Conservation (phyloP, 2,797 vertebrate species). For the Octomys mimax region DNA sequence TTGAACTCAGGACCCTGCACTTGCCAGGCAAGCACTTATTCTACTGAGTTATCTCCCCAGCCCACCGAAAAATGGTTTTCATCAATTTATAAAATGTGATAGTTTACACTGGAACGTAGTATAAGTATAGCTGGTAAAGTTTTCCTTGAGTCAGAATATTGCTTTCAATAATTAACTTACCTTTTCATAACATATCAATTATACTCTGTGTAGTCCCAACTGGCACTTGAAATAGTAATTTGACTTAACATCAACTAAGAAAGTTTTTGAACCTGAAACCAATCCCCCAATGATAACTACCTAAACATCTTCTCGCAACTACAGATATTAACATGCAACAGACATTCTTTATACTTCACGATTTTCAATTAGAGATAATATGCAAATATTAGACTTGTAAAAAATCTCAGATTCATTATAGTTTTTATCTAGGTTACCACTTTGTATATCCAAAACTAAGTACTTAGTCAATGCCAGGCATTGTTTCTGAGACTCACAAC, state of each 20-base stretch:
- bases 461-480: neutral
- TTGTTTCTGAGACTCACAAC: neutral
- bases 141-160: neutral
- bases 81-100: neutral
- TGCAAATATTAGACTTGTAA: neutral
- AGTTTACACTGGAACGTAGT: neutral
- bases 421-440: neutral
- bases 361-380: constrained; percentile 37
- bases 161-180: constrained; percentile 55
- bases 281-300: constrained; percentile 32
- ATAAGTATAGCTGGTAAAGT: neutral
- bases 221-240: constrained; percentile 71
- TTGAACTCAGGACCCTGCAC: too few relatives aligned
- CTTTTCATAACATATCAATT: constrained; percentile 61
- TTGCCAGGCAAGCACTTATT: too few relatives aligned
- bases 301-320: neutral
- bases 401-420: constrained; percentile 1
- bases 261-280: constrained; percentile 71
- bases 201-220: constrained; percentile 55
- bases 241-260: constrained; percentile 75
- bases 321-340: neutral
- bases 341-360: neutral
- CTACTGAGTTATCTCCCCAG: too few relatives aligned
- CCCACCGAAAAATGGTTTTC: neutral
- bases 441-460: neutral